Conservation (phyloP, 2,888 invertebrate genomes). For the Mesochorus sp. region DNA sequence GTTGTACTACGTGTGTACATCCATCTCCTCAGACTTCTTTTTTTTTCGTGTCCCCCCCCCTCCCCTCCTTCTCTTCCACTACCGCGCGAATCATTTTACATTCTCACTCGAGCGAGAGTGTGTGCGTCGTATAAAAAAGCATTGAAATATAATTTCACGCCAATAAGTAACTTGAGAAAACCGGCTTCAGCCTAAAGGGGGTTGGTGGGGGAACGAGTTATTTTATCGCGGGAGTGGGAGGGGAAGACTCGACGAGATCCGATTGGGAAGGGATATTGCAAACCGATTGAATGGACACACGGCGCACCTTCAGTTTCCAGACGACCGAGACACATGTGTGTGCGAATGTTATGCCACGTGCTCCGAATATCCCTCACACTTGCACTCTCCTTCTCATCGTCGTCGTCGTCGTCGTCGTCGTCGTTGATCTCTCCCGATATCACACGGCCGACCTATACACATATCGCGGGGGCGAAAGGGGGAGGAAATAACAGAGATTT, state of each 20-base stretch:
- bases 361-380: slow-evolving; percentile 54
- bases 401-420: too few species aligned
- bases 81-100: slow-evolving; percentile 1
- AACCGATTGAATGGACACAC: slow-evolving; percentile 60
- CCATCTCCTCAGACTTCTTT: background rate
- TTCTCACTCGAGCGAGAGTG: background rate
- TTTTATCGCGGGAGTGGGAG: slow-evolving; percentile 16
- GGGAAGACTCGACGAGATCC: slow-evolving; percentile 5
- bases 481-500: slow-evolving; percentile 60
- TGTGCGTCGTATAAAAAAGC: background rate
- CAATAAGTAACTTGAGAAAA: slow-evolving; percentile 44
- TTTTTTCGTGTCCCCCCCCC: background rate
- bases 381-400: slow-evolving; percentile 54
- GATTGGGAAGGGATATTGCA: slow-evolving; percentile 54
- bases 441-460: slow-evolving; percentile 30
- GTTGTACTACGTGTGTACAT: slow-evolving; percentile 2
- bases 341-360: slow-evolving; percentile 58
- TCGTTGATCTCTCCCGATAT: slow-evolving; percentile 62
- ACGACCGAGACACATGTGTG: slow-evolving; percentile 28
- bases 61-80: background rate
- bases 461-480: slow-evolving; percentile 25
- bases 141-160: slow-evolving; percentile 55
- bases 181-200: slow-evolving; percentile 47
- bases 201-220: slow-evolving; percentile 9
- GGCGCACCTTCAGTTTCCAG: slow-evolving; percentile 56